phyloP scores from a whole-genome alignment of 2,113 vertebrate species.

The Silurus meridionalis region DNA sequence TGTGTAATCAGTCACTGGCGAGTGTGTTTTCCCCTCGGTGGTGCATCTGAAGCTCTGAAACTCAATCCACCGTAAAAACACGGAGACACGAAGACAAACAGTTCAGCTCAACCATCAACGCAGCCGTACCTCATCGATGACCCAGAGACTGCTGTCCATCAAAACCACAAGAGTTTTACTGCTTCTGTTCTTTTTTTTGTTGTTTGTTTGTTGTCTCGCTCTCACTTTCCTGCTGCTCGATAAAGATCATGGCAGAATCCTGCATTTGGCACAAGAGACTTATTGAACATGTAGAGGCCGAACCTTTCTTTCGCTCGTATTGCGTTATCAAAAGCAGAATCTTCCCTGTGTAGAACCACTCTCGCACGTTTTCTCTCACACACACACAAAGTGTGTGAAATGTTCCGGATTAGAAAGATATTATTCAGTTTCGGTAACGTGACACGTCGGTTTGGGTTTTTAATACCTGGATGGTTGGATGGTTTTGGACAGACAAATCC shows the following conservation, averaged over 20 bases:
- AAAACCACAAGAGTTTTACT: neutral
- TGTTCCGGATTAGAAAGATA: conserved; percentile 7
- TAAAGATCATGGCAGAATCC: neutral
- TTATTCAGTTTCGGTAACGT: neutral
- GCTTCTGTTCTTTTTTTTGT: neutral
- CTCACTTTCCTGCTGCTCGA: neutral
- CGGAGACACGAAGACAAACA: conserved; percentile 6
- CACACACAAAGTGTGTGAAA: neutral
- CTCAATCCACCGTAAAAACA: conserved; percentile 41
- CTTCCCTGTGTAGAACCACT: neutral
- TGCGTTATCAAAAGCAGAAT: neutral
- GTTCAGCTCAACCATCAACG: conserved; percentile 37
- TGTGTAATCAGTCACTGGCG: conserved; percentile 29
- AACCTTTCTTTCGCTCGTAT: neutral
- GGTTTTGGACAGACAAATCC: neutral
- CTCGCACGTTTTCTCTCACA: neutral
- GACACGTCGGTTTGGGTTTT: neutral
- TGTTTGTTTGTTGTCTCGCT: neutral
- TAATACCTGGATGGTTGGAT: neutral
- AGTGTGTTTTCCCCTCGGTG: conserved; percentile 5
- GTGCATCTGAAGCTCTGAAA: conserved; percentile 35
- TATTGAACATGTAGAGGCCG: conserved; percentile 15
- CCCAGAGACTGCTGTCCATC: neutral
- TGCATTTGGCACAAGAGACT: neutral
- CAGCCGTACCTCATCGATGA: neutral